Conservation (phyloP, 2,797 vertebrate species). For the Thalassophryne amazonica region DNA sequence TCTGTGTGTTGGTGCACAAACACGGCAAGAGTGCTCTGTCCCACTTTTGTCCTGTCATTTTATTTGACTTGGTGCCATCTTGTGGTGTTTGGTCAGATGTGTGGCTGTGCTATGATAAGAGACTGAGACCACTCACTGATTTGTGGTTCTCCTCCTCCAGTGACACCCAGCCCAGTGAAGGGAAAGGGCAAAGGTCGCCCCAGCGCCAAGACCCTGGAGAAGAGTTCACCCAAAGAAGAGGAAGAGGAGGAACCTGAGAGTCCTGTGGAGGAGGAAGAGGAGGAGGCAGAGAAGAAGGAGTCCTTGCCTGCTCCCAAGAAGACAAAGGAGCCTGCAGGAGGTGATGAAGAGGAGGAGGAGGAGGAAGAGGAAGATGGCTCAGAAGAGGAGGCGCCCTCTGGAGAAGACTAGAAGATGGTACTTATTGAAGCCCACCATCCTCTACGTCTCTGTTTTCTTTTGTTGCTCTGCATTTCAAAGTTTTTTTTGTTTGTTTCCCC, state of each 20-base stretch:
- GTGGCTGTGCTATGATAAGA: not conserved
- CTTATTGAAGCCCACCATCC: conserved; percentile 41
- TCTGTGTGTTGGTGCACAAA: too few relatives aligned
- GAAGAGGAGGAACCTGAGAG: conserved; percentile 78
- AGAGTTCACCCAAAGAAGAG: conserved; percentile 93
- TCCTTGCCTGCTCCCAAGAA: conserved; percentile 85
- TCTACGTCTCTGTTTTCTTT: conserved; percentile 41
- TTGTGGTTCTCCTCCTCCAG: conserved; percentile 58
- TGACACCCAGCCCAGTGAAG: conserved; percentile 97
- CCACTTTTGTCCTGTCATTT: too few relatives aligned
- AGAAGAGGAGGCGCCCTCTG: conserved; percentile 94
- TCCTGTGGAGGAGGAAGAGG: conserved; percentile 79
- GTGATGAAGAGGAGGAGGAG: conserved; percentile 73
- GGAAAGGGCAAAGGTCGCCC: conserved; percentile 96
- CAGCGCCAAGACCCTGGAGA: conserved; percentile 91
- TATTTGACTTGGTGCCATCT: too few relatives aligned
- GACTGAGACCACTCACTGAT: not conserved
- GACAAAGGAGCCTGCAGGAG: conserved; percentile 64
- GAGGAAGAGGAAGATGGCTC: conserved; percentile 89
- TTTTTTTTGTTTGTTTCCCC: conserved; percentile 18
- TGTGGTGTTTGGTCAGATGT: too few relatives aligned
- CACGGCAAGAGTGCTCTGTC: too few relatives aligned
- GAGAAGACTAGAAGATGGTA: conserved; percentile 90
- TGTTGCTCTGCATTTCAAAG: conserved; percentile 55
- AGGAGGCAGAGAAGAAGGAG: conserved; percentile 86